phyloP scores from a whole-genome alignment of 1,140 invertebrate genomes.

The Diorhabda elongata region DNA sequence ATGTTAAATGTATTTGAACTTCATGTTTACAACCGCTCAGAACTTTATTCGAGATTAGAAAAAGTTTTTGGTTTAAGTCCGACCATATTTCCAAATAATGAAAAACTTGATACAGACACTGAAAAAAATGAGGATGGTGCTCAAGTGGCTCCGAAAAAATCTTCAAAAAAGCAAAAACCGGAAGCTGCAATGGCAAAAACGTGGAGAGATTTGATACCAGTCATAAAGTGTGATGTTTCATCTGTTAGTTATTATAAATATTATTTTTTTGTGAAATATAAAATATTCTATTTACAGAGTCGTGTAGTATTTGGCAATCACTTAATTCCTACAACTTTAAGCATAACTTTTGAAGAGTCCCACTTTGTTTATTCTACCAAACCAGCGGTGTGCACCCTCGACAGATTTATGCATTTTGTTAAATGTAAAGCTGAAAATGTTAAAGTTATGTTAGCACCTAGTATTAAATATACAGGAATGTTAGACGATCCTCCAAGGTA shows the following conservation, averaged over 20 bases:
- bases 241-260: constrained; percentile 54
- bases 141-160: constrained; percentile 27
- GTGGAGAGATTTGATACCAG: constrained; percentile 94
- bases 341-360: constrained; percentile 89
- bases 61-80: constrained; percentile 82
- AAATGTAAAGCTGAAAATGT: constrained; percentile 92
- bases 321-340: constrained; percentile 87
- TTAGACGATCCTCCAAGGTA: constrained; percentile 92
- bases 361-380: constrained; percentile 95
- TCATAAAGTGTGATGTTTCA: constrained; percentile 91
- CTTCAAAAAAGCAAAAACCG: constrained; percentile 61
- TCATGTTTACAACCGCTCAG: constrained; percentile 86
- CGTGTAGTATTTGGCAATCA: constrained; percentile 96
- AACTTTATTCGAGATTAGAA: constrained; percentile 84
- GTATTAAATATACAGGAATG: constrained; percentile 86
- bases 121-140: constrained; percentile 31
- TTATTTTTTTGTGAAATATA: neutral
- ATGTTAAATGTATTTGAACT: constrained; percentile 95
- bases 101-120: constrained; percentile 51
- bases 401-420: constrained; percentile 94
- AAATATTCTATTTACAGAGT: constrained; percentile 55
- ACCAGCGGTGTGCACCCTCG: constrained; percentile 85
- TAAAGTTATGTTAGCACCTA: constrained; percentile 83
- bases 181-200: constrained; percentile 76
- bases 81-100: constrained; percentile 63